phyloP scores from a whole-genome alignment of 2,888 invertebrate genomes.

The Hecatera dysodea region DNA sequence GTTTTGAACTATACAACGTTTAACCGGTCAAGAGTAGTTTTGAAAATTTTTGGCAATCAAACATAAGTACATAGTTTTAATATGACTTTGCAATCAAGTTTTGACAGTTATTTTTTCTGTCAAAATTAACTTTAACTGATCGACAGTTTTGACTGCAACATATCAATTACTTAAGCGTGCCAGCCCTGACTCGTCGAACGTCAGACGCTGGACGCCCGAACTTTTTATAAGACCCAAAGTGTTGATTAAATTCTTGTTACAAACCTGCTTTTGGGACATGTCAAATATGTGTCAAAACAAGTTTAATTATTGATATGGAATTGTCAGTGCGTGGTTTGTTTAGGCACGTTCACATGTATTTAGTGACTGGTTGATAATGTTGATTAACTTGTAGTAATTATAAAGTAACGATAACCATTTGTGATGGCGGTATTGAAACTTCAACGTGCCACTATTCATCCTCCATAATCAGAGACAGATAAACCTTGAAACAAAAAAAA shows the following conservation, averaged over 20 bases:
- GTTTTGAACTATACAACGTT: too few relatives aligned
- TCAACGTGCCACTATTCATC: background rate
- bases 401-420: background rate
- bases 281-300: constrained; percentile 71
- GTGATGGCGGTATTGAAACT: background rate
- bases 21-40: background rate
- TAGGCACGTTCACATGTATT: constrained; percentile 14
- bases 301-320: constrained; percentile 63
- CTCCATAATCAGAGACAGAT: background rate
- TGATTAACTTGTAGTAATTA: constrained; percentile 7
- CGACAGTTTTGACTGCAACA: background rate
- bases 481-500: constrained; percentile 22
- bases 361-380: constrained; percentile 12
- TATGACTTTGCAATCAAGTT: too few relatives aligned
- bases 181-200: constrained; percentile 24
- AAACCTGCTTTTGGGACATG: constrained; percentile 68
- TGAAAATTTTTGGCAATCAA: too few relatives aligned
- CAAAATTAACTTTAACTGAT: background rate
- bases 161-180: constrained; percentile 77
- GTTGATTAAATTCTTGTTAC: constrained; percentile 79
- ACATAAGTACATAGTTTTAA: too few relatives aligned
- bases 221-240: constrained; percentile 68
- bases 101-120: background rate
- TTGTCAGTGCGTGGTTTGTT: constrained; percentile 39
- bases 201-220: constrained; percentile 45